A percentile compares a stretch with the other conserved stretches of the same genome.
Evolutionary conservation across 2,888 invertebrate species (phyloP).

Genomic region (Campopleginae sp.): DNA sequence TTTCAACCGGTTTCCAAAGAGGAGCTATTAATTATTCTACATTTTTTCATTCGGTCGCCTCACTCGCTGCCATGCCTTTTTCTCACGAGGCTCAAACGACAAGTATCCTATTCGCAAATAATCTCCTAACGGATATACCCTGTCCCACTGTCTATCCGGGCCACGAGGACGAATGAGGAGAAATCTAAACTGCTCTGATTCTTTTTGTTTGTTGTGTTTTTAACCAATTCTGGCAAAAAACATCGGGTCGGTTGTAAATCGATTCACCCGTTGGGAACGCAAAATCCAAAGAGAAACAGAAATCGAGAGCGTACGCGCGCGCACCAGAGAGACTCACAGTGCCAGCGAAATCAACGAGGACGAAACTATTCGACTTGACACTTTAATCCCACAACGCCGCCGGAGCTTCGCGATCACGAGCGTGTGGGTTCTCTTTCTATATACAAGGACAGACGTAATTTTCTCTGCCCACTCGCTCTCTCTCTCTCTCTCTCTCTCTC

Average conservation of each 20-base stretch:
- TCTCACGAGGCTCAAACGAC: background rate
- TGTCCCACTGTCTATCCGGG: constrained; percentile 18
- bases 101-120: background rate
- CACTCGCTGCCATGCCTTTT: background rate
- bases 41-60: background rate
- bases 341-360: constrained; percentile 61
- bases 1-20: background rate
- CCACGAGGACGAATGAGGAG: constrained; percentile 9
- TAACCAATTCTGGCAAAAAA: constrained; percentile 36
- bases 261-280: constrained; percentile 62
- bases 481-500: background rate
- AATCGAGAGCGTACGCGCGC: background rate
- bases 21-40: background rate
- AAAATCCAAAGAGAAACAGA: constrained; percentile 32
- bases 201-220: constrained; percentile 4
- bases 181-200: constrained; percentile 13
- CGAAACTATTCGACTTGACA: constrained; percentile 71
- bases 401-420: constrained; percentile 45
- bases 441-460: background rate
- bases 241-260: constrained; percentile 61
- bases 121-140: background rate
- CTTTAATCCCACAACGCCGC: constrained; percentile 67
- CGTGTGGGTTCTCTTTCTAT: constrained; percentile 33
- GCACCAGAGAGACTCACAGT: constrained; percentile 9
- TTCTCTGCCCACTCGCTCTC: background rate